Base-by-base conservation (phyloP, 2,797 vertebrate species). In the Xiphorhynchus erythropygius region DNA sequence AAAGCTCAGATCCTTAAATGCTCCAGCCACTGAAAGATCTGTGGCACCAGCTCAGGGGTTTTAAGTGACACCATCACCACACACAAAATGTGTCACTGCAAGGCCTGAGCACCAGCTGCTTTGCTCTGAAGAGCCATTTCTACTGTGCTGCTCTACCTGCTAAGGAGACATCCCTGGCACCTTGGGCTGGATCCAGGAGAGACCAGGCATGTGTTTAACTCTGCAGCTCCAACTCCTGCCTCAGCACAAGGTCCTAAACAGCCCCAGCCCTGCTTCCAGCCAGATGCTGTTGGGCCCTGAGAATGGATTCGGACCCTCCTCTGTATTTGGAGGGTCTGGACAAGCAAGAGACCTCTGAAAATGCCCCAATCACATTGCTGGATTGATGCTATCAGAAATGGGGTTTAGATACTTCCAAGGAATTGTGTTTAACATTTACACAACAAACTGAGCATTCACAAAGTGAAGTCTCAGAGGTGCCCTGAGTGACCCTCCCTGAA, bases 281-380 rank as follows among this genome's bases (percentile, higher is more conserved):
- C 6, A 32, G 27, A 56, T 1, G 2, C 69, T 18, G 2, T 2
- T 0, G 1, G 37, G n/a, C 25, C 32, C 59, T 35, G 64, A 49
- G 32, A 56, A n/a, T 2, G 1, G 50, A 47, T 47, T 47, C 23
- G 12, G 27, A n/a, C 1, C 9, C 37, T 62, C 27, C 70, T 33
- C 35, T 6, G 8, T 13, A 10, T 25, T 41, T 41, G 50, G 39
- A 74, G 35, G 22, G 10, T 56, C 65, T 50, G 39, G 60, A n/a
- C 39, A 63, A 73, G 32, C 63, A 84, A 52, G 33, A 11, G 22
- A 21, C 25, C 44, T n/a, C 75, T 84, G 60, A 60, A 76, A 57
- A 68, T 4, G 7, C 28, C 60, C 33, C 55, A 67, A 7, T 17
- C 24, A 9, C 1, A 1, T 28, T 55, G 47, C 28, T 80, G 64